These are phyloP conservation scores for Gambusia affinis DNA, from an alignment of 2,113 vertebrate genomes.

Conservation along the genomic window DNA sequence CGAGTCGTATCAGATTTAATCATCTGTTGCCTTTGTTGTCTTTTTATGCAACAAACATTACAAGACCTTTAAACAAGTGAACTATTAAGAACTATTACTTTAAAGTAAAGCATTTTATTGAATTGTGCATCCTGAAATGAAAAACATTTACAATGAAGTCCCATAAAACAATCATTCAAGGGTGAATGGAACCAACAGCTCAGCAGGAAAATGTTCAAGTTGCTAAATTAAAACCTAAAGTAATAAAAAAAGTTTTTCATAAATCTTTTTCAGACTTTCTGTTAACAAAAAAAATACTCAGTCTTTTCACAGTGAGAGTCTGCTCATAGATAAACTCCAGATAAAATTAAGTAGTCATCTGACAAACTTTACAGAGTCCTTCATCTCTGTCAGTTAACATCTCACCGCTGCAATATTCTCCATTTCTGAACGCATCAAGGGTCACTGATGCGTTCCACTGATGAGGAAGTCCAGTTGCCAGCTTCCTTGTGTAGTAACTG, in stretches of 20 bases:
- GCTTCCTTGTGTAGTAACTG: background rate
- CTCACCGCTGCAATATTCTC: background rate
- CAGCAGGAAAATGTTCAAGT: background rate
- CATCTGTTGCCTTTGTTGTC: constrained; percentile 18
- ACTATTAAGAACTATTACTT: background rate
- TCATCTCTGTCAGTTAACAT: background rate
- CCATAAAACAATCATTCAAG: constrained; percentile 6
- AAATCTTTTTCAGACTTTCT: constrained; percentile 20
- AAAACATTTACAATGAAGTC: constrained; percentile 33
- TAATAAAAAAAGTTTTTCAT: constrained; percentile 16
- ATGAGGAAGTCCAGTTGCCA: constrained; percentile 16
- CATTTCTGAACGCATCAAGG: background rate
- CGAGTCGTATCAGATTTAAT: constrained; percentile 15
- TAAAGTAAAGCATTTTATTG: constrained; percentile 27
- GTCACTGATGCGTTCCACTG: background rate
- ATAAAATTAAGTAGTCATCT: constrained; percentile 4
- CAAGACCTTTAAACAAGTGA: constrained; percentile 4
- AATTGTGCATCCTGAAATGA: constrained; percentile 24
- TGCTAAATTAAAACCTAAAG: constrained; percentile 12
- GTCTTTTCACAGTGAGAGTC: constrained; percentile 28
- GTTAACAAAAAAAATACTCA: constrained; percentile 7
- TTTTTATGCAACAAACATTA: constrained; percentile 24
- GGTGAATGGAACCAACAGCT: background rate
- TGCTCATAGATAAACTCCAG: background rate
- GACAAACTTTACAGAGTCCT: constrained; percentile 10